Conservation (phyloP, 2,113 vertebrate species). For the Urocitellus parryii region DNA sequence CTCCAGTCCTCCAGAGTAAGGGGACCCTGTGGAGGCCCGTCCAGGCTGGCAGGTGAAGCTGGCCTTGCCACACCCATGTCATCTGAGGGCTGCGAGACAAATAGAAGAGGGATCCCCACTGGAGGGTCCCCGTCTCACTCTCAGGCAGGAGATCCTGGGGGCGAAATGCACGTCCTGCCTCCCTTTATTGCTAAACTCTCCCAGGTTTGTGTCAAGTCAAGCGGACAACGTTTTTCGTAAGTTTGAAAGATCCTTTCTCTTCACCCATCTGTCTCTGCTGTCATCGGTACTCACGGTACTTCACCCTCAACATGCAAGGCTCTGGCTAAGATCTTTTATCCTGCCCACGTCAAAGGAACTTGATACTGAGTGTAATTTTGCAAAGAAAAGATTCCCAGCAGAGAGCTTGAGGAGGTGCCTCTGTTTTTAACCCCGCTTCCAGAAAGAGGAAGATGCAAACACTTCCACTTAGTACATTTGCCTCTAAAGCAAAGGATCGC, state of each 20-base stretch:
- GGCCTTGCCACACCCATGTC: neutral
- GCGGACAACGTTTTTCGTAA: neutral
- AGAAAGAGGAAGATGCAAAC: neutral
- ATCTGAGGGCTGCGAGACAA: neutral
- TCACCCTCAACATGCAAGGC: neutral
- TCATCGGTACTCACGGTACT: neutral
- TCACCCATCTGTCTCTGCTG: conserved; percentile 40
- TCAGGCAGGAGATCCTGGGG: neutral
- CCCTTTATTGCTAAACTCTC: neutral
- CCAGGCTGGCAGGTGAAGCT: neutral
- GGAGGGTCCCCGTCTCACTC: neutral
- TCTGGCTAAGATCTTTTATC: conserved; percentile 44
- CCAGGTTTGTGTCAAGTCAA: neutral
- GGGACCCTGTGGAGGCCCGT: neutral
- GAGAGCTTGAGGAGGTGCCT: neutral
- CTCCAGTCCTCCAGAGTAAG: neutral
- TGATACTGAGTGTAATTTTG: conserved; percentile 45
- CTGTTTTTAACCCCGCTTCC: conserved; percentile 60
- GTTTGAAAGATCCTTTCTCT: conserved; percentile 50
- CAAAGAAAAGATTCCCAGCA: conserved; percentile 25
- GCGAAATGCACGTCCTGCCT: neutral
- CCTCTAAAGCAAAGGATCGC: neutral
- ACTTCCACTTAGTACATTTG: conserved; percentile 21
- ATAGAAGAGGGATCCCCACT: fast-evolving
- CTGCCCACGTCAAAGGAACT: neutral